Conservation (phyloP, 2,113 vertebrate genomes). For the Talpa occidentalis region DNA sequence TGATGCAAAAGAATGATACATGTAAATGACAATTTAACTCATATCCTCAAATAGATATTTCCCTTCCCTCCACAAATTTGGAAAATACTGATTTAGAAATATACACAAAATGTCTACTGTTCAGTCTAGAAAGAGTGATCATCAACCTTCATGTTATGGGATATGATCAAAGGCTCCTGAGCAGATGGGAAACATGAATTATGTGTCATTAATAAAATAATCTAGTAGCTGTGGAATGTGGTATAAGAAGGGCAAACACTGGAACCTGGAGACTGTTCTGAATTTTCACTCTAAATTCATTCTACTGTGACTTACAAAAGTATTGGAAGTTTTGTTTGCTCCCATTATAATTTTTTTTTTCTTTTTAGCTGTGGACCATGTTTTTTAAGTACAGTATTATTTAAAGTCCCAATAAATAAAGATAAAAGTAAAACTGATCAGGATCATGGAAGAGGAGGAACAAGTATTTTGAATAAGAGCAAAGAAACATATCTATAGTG, state of each 20-base stretch:
- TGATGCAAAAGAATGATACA: background rate
- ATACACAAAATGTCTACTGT: background rate
- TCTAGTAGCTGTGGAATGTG: background rate
- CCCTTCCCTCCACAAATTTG: background rate
- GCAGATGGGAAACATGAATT: background rate
- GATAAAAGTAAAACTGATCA: background rate
- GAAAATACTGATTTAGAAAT: background rate
- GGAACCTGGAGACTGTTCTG: background rate
- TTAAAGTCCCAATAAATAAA: background rate
- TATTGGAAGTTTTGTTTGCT: background rate
- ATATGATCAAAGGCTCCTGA: constrained; percentile 3
- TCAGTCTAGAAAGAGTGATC: background rate
- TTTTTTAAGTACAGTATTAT: background rate
- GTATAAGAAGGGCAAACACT: background rate
- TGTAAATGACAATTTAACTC: background rate
- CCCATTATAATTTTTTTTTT: background rate
- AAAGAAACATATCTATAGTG: background rate
- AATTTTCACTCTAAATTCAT: background rate
- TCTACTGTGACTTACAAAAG: background rate
- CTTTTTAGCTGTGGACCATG: background rate
- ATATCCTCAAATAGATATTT: background rate
- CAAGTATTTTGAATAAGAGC: background rate
- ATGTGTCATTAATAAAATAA: constrained; percentile 1
- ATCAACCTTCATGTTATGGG: background rate
- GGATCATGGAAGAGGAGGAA: background rate